Evolutionary conservation across 2,113 vertebrate species (phyloP).

Genomic region (Daubentonia madagascariensis): DNA sequence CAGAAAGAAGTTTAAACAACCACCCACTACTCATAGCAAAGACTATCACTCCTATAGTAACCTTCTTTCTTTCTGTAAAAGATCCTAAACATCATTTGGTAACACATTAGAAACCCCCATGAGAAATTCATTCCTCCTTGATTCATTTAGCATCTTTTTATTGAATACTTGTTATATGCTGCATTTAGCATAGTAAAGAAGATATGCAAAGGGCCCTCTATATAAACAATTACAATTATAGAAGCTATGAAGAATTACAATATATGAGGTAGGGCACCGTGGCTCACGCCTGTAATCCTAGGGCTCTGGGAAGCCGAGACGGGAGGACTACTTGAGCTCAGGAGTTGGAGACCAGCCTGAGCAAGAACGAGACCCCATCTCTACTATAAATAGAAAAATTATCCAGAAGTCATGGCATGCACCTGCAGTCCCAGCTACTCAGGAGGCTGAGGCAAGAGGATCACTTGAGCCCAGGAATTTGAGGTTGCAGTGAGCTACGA

Average conservation of each 20-base stretch:
- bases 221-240: slow-evolving; percentile 4
- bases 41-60: background rate
- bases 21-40: background rate
- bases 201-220: background rate
- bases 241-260: background rate
- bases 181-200: background rate
- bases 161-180: background rate
- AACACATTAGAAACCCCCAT: background rate
- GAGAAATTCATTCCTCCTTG: background rate
- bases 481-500: too few relatives aligned
- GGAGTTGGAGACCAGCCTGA: too few relatives aligned
- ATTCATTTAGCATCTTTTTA: background rate
- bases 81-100: background rate
- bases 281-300: too few relatives aligned
- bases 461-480: too few relatives aligned
- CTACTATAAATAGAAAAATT: too few relatives aligned
- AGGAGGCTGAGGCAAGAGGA: too few relatives aligned
- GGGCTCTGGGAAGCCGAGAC: too few relatives aligned
- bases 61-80: background rate
- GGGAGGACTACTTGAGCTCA: too few relatives aligned
- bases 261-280: too few relatives aligned
- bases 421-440: too few relatives aligned
- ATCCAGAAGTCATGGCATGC: too few relatives aligned
- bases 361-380: too few relatives aligned
- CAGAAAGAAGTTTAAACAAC: background rate